Evolutionary conservation across 2,113 vertebrate species (phyloP).

Genomic region (Hippocampus guttulatus): DNA sequence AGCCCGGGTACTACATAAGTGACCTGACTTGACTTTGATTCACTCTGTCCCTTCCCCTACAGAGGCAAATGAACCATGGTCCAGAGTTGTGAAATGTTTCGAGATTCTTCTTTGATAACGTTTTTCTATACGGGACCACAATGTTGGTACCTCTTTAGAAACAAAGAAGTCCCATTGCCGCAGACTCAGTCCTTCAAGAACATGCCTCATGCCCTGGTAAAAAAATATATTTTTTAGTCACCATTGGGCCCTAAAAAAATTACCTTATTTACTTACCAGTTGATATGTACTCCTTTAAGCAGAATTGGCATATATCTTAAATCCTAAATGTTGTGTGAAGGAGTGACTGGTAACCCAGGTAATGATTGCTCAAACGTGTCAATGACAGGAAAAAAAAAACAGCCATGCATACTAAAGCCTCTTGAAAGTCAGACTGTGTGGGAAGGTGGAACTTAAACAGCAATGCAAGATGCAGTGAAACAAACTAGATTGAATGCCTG

Average conservation of each 20-base stretch:
- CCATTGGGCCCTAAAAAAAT: no score
- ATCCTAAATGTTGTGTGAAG: neutral
- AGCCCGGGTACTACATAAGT: no score
- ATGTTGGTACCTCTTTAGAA: no score
- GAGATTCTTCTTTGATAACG: neutral
- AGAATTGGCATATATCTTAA: neutral
- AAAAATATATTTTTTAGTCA: neutral
- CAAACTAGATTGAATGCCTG: neutral
- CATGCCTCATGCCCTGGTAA: neutral
- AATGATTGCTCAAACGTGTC: neutral
- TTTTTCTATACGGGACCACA: neutral
- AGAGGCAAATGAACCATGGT: neutral
- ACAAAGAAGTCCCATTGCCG: neutral
- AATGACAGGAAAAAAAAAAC: neutral
- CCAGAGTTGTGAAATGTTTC: neutral
- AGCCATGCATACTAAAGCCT: neutral
- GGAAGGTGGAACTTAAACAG: no score
- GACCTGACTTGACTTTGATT: no score
- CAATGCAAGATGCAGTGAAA: neutral
- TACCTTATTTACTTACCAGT: neutral
- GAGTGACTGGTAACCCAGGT: neutral
- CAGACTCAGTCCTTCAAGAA: neutral
- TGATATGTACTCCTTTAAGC: neutral
- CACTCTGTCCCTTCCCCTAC: no score
- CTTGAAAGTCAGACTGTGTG: neutral